Conservation (phyloP, 1,140 invertebrate species). For the Caenorhabditis brenneri region DNA sequence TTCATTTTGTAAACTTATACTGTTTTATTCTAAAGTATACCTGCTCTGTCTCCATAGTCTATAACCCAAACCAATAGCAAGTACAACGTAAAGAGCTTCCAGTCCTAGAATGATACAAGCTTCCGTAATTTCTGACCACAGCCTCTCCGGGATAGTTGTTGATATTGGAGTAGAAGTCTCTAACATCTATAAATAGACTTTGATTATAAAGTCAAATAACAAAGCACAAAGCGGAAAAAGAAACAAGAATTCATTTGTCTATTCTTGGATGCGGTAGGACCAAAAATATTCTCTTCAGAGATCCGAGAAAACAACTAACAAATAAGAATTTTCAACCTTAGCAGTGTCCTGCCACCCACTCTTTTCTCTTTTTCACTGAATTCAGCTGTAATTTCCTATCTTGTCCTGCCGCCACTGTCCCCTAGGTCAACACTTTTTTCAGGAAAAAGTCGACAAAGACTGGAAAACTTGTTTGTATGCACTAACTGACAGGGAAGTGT, state of each 20-base stretch:
- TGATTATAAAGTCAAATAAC: not conserved
- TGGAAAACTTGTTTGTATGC: conserved; percentile 18
- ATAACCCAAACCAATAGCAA: not conserved
- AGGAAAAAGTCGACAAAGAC: not conserved
- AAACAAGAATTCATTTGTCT: not conserved
- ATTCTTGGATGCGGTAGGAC: not conserved
- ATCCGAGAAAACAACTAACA: not conserved
- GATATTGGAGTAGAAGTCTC: conserved; percentile 5
- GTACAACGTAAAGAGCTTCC: not conserved
- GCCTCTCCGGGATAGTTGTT: not conserved
- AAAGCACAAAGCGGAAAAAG: not conserved
- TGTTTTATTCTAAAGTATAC: not conserved
- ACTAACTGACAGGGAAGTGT: not conserved
- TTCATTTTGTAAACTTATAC: no score
- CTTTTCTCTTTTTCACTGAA: not conserved
- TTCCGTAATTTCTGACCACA: conserved; percentile 24
- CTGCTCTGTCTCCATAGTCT: not conserved
- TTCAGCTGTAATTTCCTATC: conserved; percentile 7
- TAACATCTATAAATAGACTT: not conserved
- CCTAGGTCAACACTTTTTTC: not conserved
- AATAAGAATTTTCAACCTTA: not conserved
- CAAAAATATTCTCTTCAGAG: not conserved
- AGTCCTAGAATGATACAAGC: not conserved
- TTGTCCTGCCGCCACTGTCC: not conserved
- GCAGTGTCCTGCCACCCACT: not conserved